Evolutionary conservation across 2,888 invertebrate species (phyloP), one percentile per base, ranked within the genome.

Genomic region (Conus canariensis): DNA sequence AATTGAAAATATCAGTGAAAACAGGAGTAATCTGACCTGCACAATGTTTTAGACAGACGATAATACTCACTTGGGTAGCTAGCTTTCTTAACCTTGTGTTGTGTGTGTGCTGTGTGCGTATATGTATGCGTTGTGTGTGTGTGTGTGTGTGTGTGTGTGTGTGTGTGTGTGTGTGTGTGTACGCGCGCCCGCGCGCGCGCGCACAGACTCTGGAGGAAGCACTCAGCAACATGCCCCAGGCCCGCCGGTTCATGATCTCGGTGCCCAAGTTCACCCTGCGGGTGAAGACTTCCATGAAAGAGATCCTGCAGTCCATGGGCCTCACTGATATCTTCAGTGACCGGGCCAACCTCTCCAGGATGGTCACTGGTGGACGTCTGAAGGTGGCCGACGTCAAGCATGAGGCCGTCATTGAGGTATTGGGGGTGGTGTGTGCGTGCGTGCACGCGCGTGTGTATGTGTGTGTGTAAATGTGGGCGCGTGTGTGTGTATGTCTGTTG

Each of bases 391-490:
- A 82, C 9, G 88, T 82, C 77, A 59, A 25, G 19, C 88, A 88
- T 45, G 88, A 88, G 16, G 88, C 88, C 19, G 80, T 88, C 10
- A 30, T 88, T 9, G 88, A 88, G 80, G 88, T 88, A 60, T 14
- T 56, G n/a, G 45, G 19, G 12, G 80, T 80, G 25, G 80, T 30
- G 80, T 45, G 45, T 45, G 80, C 30, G 80, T 80, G 80, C 30
- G 45, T 45, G 80, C 30, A 30, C 30, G 80, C 30, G 80, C 30
- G 45, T 45, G 80, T 80, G 80, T 80, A 30, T 80, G 80, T 80
- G 80, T 80, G 45, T 80, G 25, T 80, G 45, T 45, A 45, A 45
- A 45, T 45, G 45, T 45, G 45, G 45, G 45, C 3, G 4, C 45
- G 45, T 4, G 25, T 80, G 80, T 80, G 80, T 80, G 25, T 74